These are phyloP conservation scores for Drosophila parabipectinata DNA, from an alignment of 1,140 invertebrate species.

Conservation along the genomic window DNA sequence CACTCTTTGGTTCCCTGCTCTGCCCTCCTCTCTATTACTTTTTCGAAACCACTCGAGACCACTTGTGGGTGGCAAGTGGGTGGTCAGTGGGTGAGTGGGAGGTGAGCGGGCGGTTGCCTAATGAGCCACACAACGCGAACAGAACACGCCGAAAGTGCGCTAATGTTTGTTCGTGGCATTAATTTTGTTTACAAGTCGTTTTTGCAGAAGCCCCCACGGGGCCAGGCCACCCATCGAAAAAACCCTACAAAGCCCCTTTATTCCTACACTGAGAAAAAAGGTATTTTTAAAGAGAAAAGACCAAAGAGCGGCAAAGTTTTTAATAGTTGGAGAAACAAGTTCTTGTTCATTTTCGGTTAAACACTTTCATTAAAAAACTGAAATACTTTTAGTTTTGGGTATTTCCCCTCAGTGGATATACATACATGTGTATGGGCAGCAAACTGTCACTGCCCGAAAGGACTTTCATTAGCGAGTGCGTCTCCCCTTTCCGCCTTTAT, in stretches of 20 bases:
- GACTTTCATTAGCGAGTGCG: conserved; percentile 56
- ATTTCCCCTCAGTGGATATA: not conserved
- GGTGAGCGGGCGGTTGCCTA: conserved; percentile 35
- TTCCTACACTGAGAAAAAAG: not conserved
- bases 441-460: conserved; percentile 18
- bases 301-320: no score
- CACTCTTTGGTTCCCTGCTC: conserved; percentile 12
- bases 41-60: conserved; percentile 1
- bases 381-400: not conserved
- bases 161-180: conserved; percentile 78
- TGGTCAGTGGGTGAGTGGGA: not conserved
- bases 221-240: not conserved
- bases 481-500: conserved; percentile 3
- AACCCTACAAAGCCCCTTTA: not conserved
- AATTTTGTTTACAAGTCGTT: conserved; percentile 82
- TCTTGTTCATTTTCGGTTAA: not conserved
- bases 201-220: conserved; percentile 41
- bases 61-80: conserved; percentile 17
- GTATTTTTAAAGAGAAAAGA: no score
- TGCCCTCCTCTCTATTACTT: not conserved
- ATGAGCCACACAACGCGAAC: conserved; percentile 69
- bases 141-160: conserved; percentile 67
- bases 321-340: no score
- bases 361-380: not conserved
- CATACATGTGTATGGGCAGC: conserved; percentile 7